phyloP scores from a whole-genome alignment of 1,140 invertebrate genomes.

The Thaumatotibia leucotreta region DNA sequence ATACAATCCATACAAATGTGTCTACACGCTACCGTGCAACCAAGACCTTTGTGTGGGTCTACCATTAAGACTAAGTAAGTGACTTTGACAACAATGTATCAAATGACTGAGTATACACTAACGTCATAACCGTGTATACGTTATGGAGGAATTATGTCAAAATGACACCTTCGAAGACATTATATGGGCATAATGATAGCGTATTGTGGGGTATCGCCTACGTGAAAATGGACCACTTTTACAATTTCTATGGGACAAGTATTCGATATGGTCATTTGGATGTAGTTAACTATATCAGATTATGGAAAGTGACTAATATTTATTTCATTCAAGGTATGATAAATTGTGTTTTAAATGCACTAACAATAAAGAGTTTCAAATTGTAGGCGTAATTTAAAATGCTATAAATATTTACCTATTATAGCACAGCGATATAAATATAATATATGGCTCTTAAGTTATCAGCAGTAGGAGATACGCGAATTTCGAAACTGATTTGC shows the following conservation, averaged over 20 bases:
- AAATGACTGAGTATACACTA: neutral
- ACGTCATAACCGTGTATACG: neutral
- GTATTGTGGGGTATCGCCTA: neutral
- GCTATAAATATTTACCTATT: neutral
- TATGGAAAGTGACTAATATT: constrained; percentile 7
- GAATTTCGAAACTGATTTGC: no score
- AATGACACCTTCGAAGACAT: neutral
- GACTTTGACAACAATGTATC: constrained; percentile 8
- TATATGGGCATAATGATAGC: neutral
- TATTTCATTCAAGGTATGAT: neutral
- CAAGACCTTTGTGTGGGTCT: neutral
- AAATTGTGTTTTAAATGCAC: neutral
- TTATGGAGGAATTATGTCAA: constrained; percentile 1
- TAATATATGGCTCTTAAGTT: no score
- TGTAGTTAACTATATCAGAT: neutral
- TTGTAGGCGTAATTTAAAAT: neutral
- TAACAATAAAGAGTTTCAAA: neutral
- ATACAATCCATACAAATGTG: neutral
- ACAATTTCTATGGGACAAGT: neutral
- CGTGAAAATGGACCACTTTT: neutral
- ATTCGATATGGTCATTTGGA: constrained; percentile 7
- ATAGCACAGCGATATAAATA: neutral
- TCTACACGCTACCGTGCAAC: neutral
- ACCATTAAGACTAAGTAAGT: neutral
- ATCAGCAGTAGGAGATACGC: no score